Base-by-base conservation (phyloP, 2,888 invertebrate genomes). In the Orthonevra nobilis region DNA sequence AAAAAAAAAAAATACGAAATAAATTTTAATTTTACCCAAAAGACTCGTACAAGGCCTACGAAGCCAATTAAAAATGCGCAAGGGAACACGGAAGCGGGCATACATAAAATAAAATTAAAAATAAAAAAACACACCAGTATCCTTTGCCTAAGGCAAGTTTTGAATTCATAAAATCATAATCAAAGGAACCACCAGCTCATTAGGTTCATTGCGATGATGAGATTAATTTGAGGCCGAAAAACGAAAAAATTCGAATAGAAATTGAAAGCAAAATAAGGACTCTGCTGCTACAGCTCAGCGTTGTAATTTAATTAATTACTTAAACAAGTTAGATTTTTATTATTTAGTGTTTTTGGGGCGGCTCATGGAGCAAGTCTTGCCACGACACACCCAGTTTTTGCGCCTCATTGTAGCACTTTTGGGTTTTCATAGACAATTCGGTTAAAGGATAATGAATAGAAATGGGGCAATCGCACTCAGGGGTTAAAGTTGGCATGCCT, bases 291-390 rank as follows among this genome's bases (percentile, higher is more conserved):
- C 44, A 2, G 12, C 14, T 44, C 54, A 63, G 64, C 54, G 44
- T 72, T n/a, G 58, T 17, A 72, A 70, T 20, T 66, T 66, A 73
- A 70, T 77, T 77, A 77, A 72, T 77, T 72, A 77, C 50, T 77
- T 77, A 70, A 63, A 70, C 32, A 64, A 77, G 64, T 77, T 72
- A 46, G 54, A 44, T 44, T 64, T 36, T 28, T 40, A 46, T 46
- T 54, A 42, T 54, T 63, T 50, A n/a, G n/a, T n/a, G n/a, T n/a
- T n/a, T n/a, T n/a, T n/a, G n/a, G n/a, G n/a, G n/a, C n/a, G n/a
- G n/a, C n/a, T n/a, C n/a, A n/a, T n/a, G n/a, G n/a, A n/a, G n/a
- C n/a, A n/a, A n/a, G n/a, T n/a, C n/a, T 30, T 30, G 4, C 30
- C 10, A 9, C 4, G 32, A 4, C 32, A 32, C n/a, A 10, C n/a